Base-by-base conservation (phyloP, 2,888 invertebrate genomes). In the Unio pictorum region DNA sequence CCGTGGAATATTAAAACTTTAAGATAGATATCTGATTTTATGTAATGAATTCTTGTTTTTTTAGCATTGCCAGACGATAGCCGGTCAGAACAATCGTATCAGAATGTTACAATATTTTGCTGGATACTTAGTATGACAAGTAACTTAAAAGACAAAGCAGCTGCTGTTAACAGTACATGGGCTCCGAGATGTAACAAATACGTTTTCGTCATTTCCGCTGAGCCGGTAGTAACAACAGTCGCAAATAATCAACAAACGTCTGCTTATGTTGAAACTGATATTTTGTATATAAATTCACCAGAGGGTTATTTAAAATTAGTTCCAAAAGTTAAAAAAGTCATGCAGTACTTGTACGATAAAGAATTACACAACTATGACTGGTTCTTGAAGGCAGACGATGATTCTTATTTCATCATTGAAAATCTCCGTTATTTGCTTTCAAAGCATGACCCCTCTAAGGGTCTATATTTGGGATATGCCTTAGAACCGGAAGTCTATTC, bases 371-470 rank as follows among this genome's bases (percentile, higher is more conserved):
- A 74, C 55, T 77, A 69, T 72, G 77, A 71, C 54, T 77, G 77
- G 77, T 77, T 77, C 64, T 62, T 77, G n/a, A 77, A 77, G 61
- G 77, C 77, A 17, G 77, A 77, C 56, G 77, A 77, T 66, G 77
- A 77, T 58, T 74, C 77, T 2, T 77, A 74, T 55, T 62, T 77
- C 30, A 71, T 77, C 15, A 73, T 77, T 67, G 77, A 77, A 61
- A 77, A 77, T 60, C 67, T 77, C 26, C 61, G 77, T 26, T 73
- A 61, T 63, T 66, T 72, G 30, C 55, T 77, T 18, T 69, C 62
- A 60, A 65, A 56, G n/a, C 28, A 74, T 18, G 71, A 74, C n/a
- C 56, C 55, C 23, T 60, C 58, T 6, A 73, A 71, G 62, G 74
- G 74, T 0, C 60, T 69, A 17, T 77, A 77, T 55, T 23, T 73